Base-by-base conservation (phyloP, 2,797 vertebrate genomes). In the Sebastes trivittatus region DNA sequence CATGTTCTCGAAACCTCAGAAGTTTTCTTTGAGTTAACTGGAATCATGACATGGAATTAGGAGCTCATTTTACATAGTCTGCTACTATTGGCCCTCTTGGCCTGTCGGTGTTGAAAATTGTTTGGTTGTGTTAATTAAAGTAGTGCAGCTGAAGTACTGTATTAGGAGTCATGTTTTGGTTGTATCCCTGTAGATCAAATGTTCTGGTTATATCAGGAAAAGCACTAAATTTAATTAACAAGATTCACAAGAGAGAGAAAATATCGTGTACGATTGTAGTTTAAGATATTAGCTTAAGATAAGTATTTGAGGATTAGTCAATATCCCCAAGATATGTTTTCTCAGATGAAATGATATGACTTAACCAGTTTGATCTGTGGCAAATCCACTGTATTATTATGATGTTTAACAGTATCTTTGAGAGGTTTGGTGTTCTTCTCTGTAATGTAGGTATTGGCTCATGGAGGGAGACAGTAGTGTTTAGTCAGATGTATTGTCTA, bases 1-100 rank as follows among this genome's bases (percentile, higher is more conserved):
- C 91, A 82, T 84, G 88, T 79, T 87, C 79, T 66, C 20, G n/a
- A 88, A 91, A 87, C 89, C 90, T 61, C 90, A 94, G 59, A 85
- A 65, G 80, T 92, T 93, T 93, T 92, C 91, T 91, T 92, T 86
- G 87, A 93, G 87, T 95, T 90, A 88, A 90, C 87, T 91, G 88
- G 82, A 93, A 92, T 92, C 82, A 75, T 87, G 92, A 91, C 90
- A 87, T 86, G 80, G 82, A 89, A 90, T 89, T 92, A 87, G 82
- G 82, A 86, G 84, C 83, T 93, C 83, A 70, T 92, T 93, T 92
- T 91, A 88, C 65, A 55, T 75, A 82, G 68, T 81, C 84, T 77
- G 82, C 88, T 88, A 68, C 85, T 76, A 49, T 55, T 75, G 80
- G 75, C 77, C 77, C 87, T 77, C 61, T 81, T 74, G 78, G 76